Base-by-base conservation (phyloP, 2,888 invertebrate species). In the Dascillus cervinus region DNA sequence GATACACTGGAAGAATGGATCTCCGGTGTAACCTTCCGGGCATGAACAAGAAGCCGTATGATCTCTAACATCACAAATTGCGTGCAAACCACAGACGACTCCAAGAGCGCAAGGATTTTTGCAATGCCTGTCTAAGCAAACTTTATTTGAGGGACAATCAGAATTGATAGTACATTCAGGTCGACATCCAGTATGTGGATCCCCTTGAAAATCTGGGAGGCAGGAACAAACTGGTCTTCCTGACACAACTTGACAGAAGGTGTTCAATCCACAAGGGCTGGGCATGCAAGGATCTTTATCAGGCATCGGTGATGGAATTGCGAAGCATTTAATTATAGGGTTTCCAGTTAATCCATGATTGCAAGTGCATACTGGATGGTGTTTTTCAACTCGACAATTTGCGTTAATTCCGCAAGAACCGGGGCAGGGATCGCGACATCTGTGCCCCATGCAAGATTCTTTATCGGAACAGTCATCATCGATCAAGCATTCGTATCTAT, bases 21-120 rank as follows among this genome's bases (percentile, higher is more conserved):
- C 83, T 32, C 90, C 91, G 39, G 79, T 76, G 53, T 77, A 84
- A 29, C 83, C 84, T 39, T 79, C 75, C 21, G 77, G 72, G 56
- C 90, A 91, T 25, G 75, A 65, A 56, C 90, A 91, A 13, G 80
- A 77, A n/a, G 88, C 82, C 3, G 84, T 81, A 54, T 91, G 90
- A 53, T 87, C 81, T 15, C 78, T 72, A 21, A 86, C 85, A 49
- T 75, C 69, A 55, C 91, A 91, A 29, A 79, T 70, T 9, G 90
- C 87, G 56, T 85, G 79, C 6, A 83, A 67, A 29, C 90, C 90
- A 56, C 91, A 91, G 22, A 86, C 65, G 40, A 75, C 75, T 23
- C 74, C 75, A 17, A 74, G 65, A 3, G 68, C 58, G 55, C 88
- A 89, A 11, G 86, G 83, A 64, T 84, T 79, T 34, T 71, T 62